A percentile compares a stretch with the other conserved stretches of the same genome.
phyloP scores from a whole-genome alignment of 2,797 vertebrate genomes.

The Aldrovandia affinis region DNA sequence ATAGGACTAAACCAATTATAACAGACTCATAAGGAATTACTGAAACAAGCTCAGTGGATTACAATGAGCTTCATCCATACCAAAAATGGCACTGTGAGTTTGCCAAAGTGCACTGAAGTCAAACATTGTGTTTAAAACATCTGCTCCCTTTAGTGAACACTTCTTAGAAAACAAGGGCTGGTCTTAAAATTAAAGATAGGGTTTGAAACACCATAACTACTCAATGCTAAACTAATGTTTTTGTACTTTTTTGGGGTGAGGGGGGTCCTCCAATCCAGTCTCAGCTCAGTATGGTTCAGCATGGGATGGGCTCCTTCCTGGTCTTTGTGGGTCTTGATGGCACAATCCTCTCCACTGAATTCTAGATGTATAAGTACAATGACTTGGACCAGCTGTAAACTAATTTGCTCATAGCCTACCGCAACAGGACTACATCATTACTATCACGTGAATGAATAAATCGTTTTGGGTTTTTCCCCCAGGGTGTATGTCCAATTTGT shows the following conservation, averaged over 20 bases:
- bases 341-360: slow-evolving; percentile 76
- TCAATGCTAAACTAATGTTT: neutral
- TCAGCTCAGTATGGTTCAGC: slow-evolving; percentile 66
- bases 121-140: slow-evolving; percentile 79
- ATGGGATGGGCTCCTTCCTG: slow-evolving; percentile 80
- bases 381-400: slow-evolving; percentile 74
- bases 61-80: neutral
- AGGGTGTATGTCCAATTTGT: neutral
- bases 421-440: too few relatives aligned
- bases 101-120: slow-evolving; percentile 77
- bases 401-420: too few relatives aligned
- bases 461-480: neutral
- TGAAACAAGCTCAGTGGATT: too few relatives aligned
- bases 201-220: neutral
- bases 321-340: slow-evolving; percentile 80
- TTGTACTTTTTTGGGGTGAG: neutral
- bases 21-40: too few relatives aligned
- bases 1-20: neutral
- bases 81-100: neutral
- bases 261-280: slow-evolving; percentile 57
- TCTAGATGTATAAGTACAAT: slow-evolving; percentile 79
- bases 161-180: slow-evolving; percentile 55
- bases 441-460: neutral
- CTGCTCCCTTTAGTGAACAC: slow-evolving; percentile 61
- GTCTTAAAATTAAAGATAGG: neutral